A percentile compares a stretch with the other conserved stretches of the same genome.
These are phyloP conservation scores for Danio albolineatus DNA, from an alignment of 2,797 vertebrate species.

Conservation along the genomic window DNA sequence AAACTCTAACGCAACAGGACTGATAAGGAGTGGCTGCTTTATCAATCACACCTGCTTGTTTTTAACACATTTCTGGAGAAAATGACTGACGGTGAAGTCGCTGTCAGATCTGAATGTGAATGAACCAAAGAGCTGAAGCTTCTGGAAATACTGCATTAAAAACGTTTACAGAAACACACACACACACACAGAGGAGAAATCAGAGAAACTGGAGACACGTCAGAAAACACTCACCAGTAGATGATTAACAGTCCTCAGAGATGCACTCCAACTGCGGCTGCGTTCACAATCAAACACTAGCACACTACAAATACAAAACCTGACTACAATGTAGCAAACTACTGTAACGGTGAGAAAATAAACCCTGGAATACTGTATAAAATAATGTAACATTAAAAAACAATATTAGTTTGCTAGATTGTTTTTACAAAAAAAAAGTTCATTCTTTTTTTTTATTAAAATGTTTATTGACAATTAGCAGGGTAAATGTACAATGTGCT, in stretches of 20 bases:
- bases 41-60: background rate
- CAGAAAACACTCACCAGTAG: background rate
- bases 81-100: background rate
- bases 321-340: too few species aligned
- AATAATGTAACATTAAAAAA: background rate
- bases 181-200: conserved; percentile 1
- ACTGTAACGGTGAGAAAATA: too few species aligned
- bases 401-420: background rate
- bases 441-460: too few species aligned
- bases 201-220: background rate
- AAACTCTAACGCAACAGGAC: conserved; percentile 3
- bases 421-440: background rate
- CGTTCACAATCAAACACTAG: conserved; percentile 4
- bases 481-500: too few species aligned
- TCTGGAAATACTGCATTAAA: background rate
- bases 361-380: background rate
- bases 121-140: conserved; percentile 33
- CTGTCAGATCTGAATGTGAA: conserved; percentile 2
- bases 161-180: conserved; percentile 2
- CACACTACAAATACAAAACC: background rate
- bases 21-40: background rate
- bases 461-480: too few species aligned
- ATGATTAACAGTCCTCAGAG: background rate
- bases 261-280: conserved; percentile 4
- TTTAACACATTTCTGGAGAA: background rate